Base-by-base conservation (phyloP, 2,797 vertebrate species). In the Hypotaenidia philippensis region DNA sequence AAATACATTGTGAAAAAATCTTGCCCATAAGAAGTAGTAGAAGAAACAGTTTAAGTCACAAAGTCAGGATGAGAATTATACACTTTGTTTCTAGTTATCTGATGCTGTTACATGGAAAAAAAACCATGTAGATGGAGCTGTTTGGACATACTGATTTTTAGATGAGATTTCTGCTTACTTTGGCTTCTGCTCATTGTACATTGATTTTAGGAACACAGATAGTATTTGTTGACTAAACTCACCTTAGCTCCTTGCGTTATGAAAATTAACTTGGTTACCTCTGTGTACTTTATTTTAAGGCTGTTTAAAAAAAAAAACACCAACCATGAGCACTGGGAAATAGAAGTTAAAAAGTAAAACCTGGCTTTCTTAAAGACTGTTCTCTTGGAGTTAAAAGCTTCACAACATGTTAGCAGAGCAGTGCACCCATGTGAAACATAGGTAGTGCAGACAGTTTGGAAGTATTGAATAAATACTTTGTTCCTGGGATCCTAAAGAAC, bases 111-210 rank as follows among this genome's bases (percentile, higher is more conserved):
- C 5, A 2, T 52, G 9, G 16, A 50, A 83, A 84, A 76, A 83
- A 7, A 15, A 41, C 15, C 49, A 5, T 21, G 29, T 69, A 77
- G 80, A 15, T 70, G 19, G 32, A 91, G 19, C 9, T 49, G 21
- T 40, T 79, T 7, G 55, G 44, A 47, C 44, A 23, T 52, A 60
- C 5, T 63, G 29, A n/a, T 52, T 92, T 89, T 89, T 29, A 19
- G 23, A 12, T 68, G 45, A 17, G 10, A 22, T 36, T 8, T n/a
- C 32, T 52, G 20, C 20, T 69, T 79, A 34, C 59, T 89, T 77
- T 7, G 0, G 11, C 17, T 31, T 76, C 26, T 75, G 23, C 21
- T 9, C 3, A 0, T 77, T 92, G 9, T 65, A 10, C 2, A 0
- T 56, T 23, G 4, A 32, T 71, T 78, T 52, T 71, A 53, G 87